Evolutionary conservation across 1,140 invertebrate genomes (phyloP), one percentile per base, ranked within the genome.

Genomic region (Drosophila mauritiana): DNA sequence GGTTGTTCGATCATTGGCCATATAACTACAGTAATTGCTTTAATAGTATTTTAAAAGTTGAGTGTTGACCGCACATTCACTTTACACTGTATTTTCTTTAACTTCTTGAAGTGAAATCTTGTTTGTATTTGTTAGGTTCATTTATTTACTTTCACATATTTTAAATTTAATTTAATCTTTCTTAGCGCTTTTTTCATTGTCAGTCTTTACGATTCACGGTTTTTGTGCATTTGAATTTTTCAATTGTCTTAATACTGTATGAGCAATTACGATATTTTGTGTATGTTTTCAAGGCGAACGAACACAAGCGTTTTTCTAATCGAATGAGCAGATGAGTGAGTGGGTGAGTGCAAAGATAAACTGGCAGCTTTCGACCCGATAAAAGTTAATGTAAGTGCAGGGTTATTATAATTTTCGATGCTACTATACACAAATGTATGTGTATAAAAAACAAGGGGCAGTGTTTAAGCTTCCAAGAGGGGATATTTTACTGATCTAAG

Each of bases 401-500:
- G 62, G 51, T 63, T 73, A 78, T 69, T 80, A 80, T 78, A 51
- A 49, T 51, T 62, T 40, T 77, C 63, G 31, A 63, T 72, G 36
- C 52, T 70, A 49, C 82, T 52, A 64, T 75, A 63, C 48, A 52
- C 25, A 49, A 15, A 5, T 37, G 25, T 22, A 22, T 22, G 20
- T 45, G 34, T 73, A 62, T 27, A 51, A 61, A 68, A 67, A 65
- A 58, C 25, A 36, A 37, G 68, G 73, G 85, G 73, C 69, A 90
- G 80, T 82, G 70, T 48, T 75, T 61, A 34, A 55, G 58, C 72
- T 76, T 49, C 45, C 34, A 54, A 49, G 39, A 22, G 53, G 27
- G 48, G 17, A 45, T 3, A 17, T 62, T 37, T n/a, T 95, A 95
- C 90, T 97, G 96, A 92, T 97, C 96, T 92, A 97, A 92, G 25